Evolutionary conservation across 53 echinoderm and acorn worm species (phyloP).

Genomic region (Arbacia lixula): DNA sequence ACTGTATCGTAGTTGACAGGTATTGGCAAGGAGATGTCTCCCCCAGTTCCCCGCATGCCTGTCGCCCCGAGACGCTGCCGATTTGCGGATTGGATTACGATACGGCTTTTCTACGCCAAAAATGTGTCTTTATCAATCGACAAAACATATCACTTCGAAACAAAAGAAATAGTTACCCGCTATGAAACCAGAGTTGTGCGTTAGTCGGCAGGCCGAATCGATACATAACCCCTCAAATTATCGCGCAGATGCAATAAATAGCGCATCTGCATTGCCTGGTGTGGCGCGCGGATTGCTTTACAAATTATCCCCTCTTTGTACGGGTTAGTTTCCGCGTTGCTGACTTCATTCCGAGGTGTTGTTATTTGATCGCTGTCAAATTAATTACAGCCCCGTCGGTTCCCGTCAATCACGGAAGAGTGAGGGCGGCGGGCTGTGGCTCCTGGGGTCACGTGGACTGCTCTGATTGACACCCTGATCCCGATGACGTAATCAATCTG

Average conservation of each 20-base stretch:
- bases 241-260: constrained; percentile 59
- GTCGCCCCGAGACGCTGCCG: constrained; percentile 59
- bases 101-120: constrained; percentile 25
- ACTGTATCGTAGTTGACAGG: constrained; percentile 60
- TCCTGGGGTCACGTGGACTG: constrained; percentile 41
- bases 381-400: constrained; percentile 78
- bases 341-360: constrained; percentile 68
- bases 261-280: constrained; percentile 30
- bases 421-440: constrained; percentile 2
- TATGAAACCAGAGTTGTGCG: constrained; percentile 47
- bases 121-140: constrained; percentile 55
- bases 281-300: constrained; percentile 67
- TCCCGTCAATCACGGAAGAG: constrained; percentile 74
- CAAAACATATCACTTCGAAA: constrained; percentile 51
- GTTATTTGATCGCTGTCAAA: constrained; percentile 85
- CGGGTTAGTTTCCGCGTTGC: constrained; percentile 73
- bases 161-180: constrained; percentile 34
- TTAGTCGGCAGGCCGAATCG: constrained; percentile 52
- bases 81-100: constrained; percentile 51
- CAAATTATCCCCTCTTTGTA: constrained; percentile 79
- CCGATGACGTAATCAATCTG: constrained; percentile 39
- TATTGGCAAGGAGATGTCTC: constrained; percentile 58
- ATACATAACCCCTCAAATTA: constrained; percentile 49
- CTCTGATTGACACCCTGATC: constrained; percentile 50
- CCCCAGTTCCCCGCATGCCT: constrained; percentile 19